These are phyloP conservation scores for Slavum lentiscoides DNA, from an alignment of 2,888 invertebrate genomes.

Conservation along the genomic window DNA sequence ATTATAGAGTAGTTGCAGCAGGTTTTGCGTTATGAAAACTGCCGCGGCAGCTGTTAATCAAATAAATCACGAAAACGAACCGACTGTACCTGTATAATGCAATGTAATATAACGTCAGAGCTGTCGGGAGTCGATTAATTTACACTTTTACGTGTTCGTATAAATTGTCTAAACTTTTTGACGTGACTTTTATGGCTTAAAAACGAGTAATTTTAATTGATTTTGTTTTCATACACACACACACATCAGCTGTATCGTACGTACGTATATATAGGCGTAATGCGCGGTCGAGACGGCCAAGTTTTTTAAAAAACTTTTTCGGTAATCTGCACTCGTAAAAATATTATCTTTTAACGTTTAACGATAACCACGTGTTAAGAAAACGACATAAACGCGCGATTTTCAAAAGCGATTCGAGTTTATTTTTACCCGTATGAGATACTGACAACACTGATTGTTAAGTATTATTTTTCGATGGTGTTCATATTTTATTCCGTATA, in stretches of 20 bases:
- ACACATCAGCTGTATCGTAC: too few relatives aligned
- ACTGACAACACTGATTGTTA: too few relatives aligned
- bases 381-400: too few relatives aligned
- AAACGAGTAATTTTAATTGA: constrained; percentile 14
- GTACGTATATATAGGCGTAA: not conserved
- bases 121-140: constrained; percentile 36
- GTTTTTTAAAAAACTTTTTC: not conserved
- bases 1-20: not conserved
- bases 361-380: not conserved
- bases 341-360: not conserved
- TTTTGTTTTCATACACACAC: not conserved
- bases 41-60: constrained; percentile 8
- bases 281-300: not conserved
- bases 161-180: constrained; percentile 34
- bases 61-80: constrained; percentile 21
- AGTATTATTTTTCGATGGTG: too few relatives aligned
- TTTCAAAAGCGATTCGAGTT: too few relatives aligned
- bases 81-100: not conserved
- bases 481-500: too few relatives aligned
- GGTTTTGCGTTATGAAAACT: constrained; percentile 11
- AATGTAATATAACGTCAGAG: not conserved
- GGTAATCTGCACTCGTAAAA: not conserved
- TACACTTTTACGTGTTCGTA: constrained; percentile 17
- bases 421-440: too few relatives aligned
- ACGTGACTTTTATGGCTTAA: constrained; percentile 35